Evolutionary conservation across 2,888 invertebrate genomes (phyloP), one percentile per base, ranked within the genome.

Genomic region (Helleia helle): DNA sequence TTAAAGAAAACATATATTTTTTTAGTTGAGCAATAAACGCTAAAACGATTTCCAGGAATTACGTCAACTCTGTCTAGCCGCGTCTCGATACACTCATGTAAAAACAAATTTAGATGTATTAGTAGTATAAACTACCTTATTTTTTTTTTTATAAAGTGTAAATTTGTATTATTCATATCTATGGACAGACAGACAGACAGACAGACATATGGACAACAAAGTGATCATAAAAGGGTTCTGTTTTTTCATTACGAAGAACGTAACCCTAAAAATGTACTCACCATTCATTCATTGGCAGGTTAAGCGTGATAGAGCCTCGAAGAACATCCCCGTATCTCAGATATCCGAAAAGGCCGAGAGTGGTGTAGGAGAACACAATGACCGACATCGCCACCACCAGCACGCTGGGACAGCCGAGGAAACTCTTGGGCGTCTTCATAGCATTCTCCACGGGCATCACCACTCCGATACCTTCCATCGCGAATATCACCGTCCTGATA

Each of bases 381-480:
- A 91, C 87, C 0, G 88, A 69, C 95, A 97, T 96, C 0, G 95
- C 93, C 0, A 91, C 89, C 44, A 95, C 93, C 1, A 98, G 83
- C 0, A 96, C 95, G 18, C 97, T 94, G 0, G 92, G 93, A 49
- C 87, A 90, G 4, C 91, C 90, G 30, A 96, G 88, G 56, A 94
- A 93, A 44, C 93, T 89, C 42, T 90, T 86, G 0, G 95, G 95
- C 41, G 90, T 90, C 54, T 87, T 87, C 96, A 98, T 96, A 1
- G 90, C 91, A 65, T 97, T 97, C 69, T 97, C 96, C 11, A 98
- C 89, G 0, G 97, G 97, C 87, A 98, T 91, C 1, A 97, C 93
- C 31, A 92, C 92, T 27, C 94, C 94, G 47, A 99, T 96, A 28
- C 95, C 96, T 83, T 99, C 99, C 90, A 99, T 97, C 24, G 99